Evolutionary conservation across 2,113 vertebrate species (phyloP).

Genomic region (Micronisus gabar): DNA sequence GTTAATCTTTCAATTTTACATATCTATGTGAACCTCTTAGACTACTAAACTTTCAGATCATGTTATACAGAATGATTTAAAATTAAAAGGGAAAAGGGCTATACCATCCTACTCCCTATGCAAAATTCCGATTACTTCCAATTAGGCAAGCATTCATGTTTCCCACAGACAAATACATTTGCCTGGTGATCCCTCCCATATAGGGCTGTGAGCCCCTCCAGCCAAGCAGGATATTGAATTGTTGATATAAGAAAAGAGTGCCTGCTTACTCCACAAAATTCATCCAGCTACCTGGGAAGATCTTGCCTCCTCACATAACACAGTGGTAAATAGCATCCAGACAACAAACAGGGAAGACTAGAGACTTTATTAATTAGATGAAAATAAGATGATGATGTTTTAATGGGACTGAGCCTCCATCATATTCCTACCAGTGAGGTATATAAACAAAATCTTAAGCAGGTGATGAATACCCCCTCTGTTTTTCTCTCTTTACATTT

Average conservation of each 20-base stretch:
- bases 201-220: background rate
- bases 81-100: background rate
- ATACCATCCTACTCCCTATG: background rate
- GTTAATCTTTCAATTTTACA: background rate
- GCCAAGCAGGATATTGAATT: background rate
- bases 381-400: background rate
- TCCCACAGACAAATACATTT: background rate
- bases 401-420: background rate
- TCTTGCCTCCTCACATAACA: background rate
- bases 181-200: background rate
- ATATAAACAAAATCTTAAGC: background rate
- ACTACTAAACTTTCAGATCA: background rate
- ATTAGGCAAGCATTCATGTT: background rate
- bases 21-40: background rate
- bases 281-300: background rate
- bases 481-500: background rate
- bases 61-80: background rate
- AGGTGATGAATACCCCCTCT: background rate
- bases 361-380: background rate
- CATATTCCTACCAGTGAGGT: background rate
- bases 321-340: background rate
- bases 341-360: background rate
- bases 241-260: background rate
- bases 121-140: background rate
- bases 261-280: background rate